These are phyloP conservation scores for Phania funesta DNA, from an alignment of 2,888 invertebrate genomes.

Conservation along the genomic window DNA sequence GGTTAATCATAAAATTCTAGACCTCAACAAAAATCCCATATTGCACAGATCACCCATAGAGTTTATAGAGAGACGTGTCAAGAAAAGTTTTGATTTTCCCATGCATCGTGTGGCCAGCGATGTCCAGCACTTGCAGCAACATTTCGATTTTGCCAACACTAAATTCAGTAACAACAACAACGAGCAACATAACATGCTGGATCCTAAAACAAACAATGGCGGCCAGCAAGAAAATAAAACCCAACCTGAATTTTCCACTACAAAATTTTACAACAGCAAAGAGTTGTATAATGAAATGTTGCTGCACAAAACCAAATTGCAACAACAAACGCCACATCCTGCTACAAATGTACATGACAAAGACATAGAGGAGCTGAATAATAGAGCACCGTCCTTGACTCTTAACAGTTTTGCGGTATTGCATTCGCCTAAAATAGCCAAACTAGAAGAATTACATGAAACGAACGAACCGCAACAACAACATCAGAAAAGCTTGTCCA, in stretches of 20 bases:
- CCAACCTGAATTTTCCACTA: conserved; percentile 80
- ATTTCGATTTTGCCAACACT: conserved; percentile 79
- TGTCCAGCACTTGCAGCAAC: conserved; percentile 72
- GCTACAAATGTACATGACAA: neutral
- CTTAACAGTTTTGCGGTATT: conserved; percentile 66
- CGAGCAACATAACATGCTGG: conserved; percentile 8
- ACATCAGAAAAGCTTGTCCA: conserved; percentile 58
- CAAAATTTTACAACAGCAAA: conserved; percentile 80
- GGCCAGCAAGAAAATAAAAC: conserved; percentile 49
- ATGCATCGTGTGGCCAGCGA: conserved; percentile 76
- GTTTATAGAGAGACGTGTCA: conserved; percentile 79
- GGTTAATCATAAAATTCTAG: conserved; percentile 45
- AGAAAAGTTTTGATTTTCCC: conserved; percentile 79
- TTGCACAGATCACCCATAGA: conserved; percentile 54
- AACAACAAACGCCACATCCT: conserved; percentile 19
- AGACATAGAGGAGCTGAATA: conserved; percentile 26
- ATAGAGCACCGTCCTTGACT: conserved; percentile 33
- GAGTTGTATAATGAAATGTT: conserved; percentile 80
- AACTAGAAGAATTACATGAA: conserved; percentile 66
- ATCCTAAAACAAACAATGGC: neutral
- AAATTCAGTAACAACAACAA: conserved; percentile 77
- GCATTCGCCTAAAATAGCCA: conserved; percentile 65
- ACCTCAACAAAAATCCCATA: conserved; percentile 18
- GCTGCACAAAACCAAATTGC: conserved; percentile 74
- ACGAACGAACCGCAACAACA: conserved; percentile 41